phyloP scores from a whole-genome alignment of 1,140 invertebrate species.

The Dufourea novaeangliae region DNA sequence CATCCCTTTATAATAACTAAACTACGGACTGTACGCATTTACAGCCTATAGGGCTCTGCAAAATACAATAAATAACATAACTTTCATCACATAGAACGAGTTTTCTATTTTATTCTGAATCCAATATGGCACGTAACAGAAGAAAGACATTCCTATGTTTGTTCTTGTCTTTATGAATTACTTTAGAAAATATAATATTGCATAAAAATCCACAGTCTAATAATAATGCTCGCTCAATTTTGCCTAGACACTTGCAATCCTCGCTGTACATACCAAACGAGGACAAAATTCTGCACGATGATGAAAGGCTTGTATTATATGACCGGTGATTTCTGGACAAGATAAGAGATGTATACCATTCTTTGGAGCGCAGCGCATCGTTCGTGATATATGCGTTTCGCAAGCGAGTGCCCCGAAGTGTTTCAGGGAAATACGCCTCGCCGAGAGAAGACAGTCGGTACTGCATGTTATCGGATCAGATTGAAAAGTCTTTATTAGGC shows the following conservation, averaged over 20 bases:
- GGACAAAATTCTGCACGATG: constrained; percentile 18
- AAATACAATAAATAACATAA: no score
- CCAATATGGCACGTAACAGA: no score
- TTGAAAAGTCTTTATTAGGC: constrained; percentile 60
- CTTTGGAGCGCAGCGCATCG: constrained; percentile 43
- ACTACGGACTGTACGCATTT: no score
- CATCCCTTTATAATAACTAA: no score
- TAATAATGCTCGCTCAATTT: constrained; percentile 14
- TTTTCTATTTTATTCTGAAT: no score
- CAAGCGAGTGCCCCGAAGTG: constrained; percentile 41
- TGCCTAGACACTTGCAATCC: constrained; percentile 20
- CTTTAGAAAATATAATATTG: no score
- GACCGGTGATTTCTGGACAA: constrained; percentile 57
- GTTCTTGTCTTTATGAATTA: no score
- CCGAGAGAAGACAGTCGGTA: constrained; percentile 39
- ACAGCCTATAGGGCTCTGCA: no score
- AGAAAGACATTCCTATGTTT: no score
- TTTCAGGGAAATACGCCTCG: constrained; percentile 47
- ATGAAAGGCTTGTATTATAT: constrained; percentile 55
- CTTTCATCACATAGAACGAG: no score
- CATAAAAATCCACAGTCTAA: background rate
- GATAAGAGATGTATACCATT: constrained; percentile 64
- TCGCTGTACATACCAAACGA: background rate
- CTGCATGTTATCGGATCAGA: constrained; percentile 48
- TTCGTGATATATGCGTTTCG: constrained; percentile 57